Evolutionary conservation across 2,888 invertebrate species (phyloP), one percentile per base, ranked within the genome.

Genomic region (Sussaba pulchella): DNA sequence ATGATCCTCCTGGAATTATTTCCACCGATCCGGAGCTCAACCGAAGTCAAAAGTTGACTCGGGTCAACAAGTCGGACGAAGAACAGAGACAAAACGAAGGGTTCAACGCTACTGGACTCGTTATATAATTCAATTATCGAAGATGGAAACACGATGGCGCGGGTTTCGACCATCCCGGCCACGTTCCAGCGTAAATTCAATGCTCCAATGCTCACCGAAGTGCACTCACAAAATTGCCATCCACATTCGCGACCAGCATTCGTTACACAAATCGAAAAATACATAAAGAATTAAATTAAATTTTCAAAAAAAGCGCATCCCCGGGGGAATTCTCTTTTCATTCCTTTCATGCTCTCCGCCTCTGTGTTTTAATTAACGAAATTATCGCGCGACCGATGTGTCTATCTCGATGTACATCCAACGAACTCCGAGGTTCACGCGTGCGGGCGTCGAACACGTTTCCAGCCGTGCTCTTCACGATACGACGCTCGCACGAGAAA

Each of bases 361-460:
- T 79, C 76, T 85, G 83, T 86, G 85, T 85, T 87, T 85, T 89
- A 88, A 90, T 90, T 89, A 90, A 90, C 86, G 87, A 87, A 89
- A 90, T 89, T 88, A 89, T 88, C 85, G 84, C 81, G 83, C 80
- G 83, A 83, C 79, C 83, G 72, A 71, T 39, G 47, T 17, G 47
- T n/a, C n/a, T 45, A 63, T n/a, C 54, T 26, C 73, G 61, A 67
- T 82, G 84, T 63, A 82, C 82, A 85, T 84, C 84, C 81, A 67
- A 63, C 69, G 81, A 82, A 83, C n/a, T 85, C 83, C 64, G 76
- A 66, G 79, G 81, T 83, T 82, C 78, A 77, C 70, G 59, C 43
- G 63, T 61, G 45, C 71, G 70, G 39, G 64, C 52, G 63, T 39
- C 47, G 50, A 14, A 45, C 57, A 47, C 50, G 21, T 47, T 63